Base-by-base conservation (phyloP, 2,888 invertebrate genomes). In the Drosophila nr. perissopoda region DNA sequence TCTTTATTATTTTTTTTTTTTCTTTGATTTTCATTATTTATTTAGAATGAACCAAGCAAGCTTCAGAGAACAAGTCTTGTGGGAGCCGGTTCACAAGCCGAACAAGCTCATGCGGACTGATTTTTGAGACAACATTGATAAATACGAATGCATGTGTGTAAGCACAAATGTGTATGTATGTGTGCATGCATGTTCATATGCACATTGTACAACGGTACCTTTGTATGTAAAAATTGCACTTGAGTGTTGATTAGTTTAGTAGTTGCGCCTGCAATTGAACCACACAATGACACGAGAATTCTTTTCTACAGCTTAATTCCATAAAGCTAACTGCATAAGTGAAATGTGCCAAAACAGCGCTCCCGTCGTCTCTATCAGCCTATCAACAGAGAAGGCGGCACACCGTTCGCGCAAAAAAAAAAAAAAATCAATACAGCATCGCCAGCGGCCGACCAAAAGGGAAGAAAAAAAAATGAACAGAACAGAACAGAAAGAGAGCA, bases 381-480 rank as follows among this genome's bases (percentile, higher is more conserved):
- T 46, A 56, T 38, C 46, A 11, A 36, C 36, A 53, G 25, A 64
- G 62, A 71, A 63, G 42, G 68, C 64, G 61, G 33, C 85, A 60
- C 69, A 81, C 53, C 65, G 73, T 66, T 69, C 79, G 75, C 85
- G 70, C 76, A 74, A 77, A 75, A 82, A 42, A 40, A 83, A 84
- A 84, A 85, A 40, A 83, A 84, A 84, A 85, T 85, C 84, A 89
- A 85, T 85, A 85, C 90, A 85, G 90, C 84, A 85, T 85, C 90
- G 84, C 84, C 54, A 64, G 61, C 72, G 68, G 54, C 66, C 69
- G 67, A 61, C 60, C 49, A 71, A 76, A 71, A 64, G 72, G 74
- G 76, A 80, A 83, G 76, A 70, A 75, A 74, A 77, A 84, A 81
- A 76, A 78, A 82, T 71, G 36, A 54, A 54, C 36, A 38, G 56